These are phyloP conservation scores for Agriotes lineatus DNA, from an alignment of 2,888 invertebrate genomes.

Conservation along the genomic window DNA sequence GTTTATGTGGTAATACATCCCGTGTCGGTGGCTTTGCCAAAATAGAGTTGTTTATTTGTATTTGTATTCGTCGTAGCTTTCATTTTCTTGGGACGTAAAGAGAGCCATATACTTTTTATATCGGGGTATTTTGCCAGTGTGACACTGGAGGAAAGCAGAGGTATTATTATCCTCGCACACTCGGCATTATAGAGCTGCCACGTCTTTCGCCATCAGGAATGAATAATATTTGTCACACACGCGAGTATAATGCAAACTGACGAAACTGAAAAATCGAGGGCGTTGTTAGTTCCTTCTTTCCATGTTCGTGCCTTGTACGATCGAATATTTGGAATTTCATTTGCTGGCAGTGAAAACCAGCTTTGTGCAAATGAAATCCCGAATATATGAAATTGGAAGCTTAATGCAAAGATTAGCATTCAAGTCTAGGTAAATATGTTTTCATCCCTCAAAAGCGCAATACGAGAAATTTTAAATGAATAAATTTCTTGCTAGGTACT, in stretches of 20 bases:
- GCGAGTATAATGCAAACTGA: conserved; percentile 23
- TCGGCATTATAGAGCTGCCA: conserved; percentile 32
- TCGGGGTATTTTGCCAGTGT: conserved; percentile 11
- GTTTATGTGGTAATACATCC: conserved; percentile 41
- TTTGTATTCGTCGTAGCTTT: conserved; percentile 29
- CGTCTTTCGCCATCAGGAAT: conserved; percentile 33
- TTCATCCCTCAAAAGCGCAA: too few relatives aligned
- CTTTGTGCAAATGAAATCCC: too few relatives aligned
- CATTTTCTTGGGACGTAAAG: conserved; percentile 28
- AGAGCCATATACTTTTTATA: conserved; percentile 34
- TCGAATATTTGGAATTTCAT: neutral
- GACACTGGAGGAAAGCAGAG: conserved; percentile 21
- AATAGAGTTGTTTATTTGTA: conserved; percentile 41
- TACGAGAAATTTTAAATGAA: too few relatives aligned
- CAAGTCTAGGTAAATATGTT: too few relatives aligned
- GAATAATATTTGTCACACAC: conserved; percentile 35
- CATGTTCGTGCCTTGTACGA: neutral
- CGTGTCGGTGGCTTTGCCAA: conserved; percentile 31
- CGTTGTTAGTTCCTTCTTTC: neutral
- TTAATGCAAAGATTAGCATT: too few relatives aligned
- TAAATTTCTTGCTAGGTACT: too few relatives aligned
- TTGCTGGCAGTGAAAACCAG: neutral
- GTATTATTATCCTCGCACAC: conserved; percentile 30
- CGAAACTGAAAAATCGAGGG: conserved; percentile 26
- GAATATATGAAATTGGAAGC: too few relatives aligned